These are phyloP conservation scores for Neodiprion lecontei DNA, from an alignment of 1,140 invertebrate species.

Conservation along the genomic window DNA sequence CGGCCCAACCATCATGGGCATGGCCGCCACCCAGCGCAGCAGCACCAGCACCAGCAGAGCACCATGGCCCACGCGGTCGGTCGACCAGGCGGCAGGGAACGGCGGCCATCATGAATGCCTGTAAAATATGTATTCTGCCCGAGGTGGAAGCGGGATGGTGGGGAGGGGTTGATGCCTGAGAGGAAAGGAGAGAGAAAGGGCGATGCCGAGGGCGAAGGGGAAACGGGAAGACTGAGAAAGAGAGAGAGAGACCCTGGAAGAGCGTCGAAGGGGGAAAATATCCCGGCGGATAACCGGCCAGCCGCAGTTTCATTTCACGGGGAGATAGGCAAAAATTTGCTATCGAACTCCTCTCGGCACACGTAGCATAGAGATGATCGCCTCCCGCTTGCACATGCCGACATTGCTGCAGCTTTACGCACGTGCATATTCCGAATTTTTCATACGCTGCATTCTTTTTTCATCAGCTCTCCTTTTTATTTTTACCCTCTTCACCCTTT, in stretches of 20 bases:
- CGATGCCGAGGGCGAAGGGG: slow-evolving; percentile 1
- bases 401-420: not conserved
- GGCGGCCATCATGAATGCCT: slow-evolving; percentile 64
- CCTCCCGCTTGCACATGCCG: slow-evolving; percentile 21
- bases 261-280: slow-evolving; percentile 2
- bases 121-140: slow-evolving; percentile 63
- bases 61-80: slow-evolving; percentile 28
- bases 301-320: slow-evolving; percentile 48
- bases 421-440: no score
- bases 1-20: not conserved
- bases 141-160: slow-evolving; percentile 18
- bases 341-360: slow-evolving; percentile 28
- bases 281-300: slow-evolving; percentile 6
- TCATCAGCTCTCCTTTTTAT: not conserved
- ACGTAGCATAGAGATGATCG: slow-evolving; percentile 42
- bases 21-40: slow-evolving; percentile 16
- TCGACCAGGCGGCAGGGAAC: slow-evolving; percentile 61
- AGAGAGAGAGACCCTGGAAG: slow-evolving; percentile 20
- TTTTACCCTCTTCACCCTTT: not conserved
- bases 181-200: slow-evolving; percentile 12
- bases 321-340: slow-evolving; percentile 42
- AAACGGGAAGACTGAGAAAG: slow-evolving; percentile 8
- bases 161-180: slow-evolving; percentile 31
- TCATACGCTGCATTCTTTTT: no score
- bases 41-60: slow-evolving; percentile 34